Base-by-base conservation (phyloP, 1,140 invertebrate species). In the Sinonovacula constricta region DNA sequence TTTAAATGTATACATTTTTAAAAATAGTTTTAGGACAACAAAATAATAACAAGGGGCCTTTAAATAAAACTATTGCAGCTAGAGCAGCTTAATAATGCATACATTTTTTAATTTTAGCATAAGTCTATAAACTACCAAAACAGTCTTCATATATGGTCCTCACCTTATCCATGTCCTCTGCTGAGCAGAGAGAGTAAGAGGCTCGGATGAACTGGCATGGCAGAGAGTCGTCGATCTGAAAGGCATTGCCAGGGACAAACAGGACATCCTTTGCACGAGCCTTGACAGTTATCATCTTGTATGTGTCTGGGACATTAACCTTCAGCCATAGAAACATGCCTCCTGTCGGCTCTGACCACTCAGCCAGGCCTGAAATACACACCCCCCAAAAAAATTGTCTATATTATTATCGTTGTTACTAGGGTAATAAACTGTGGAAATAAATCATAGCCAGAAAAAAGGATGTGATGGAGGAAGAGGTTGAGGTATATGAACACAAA, bases 261-360 rank as follows among this genome's bases (percentile, higher is more conserved):
- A 86, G 67, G 0, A 89, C 92, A 12, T 94, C 93, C 54, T 91
- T 88, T 0, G 87, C 76, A 3, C 93, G 81, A 12, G 93, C 94
- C 79, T 93, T 88, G 70, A 93, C 92, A 92, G 94, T 93, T 2
- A 95, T 93, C 93, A 96, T 94, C 72, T 94, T 93, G 89, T 94
- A 94, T 3, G 95, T 94, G 84, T 96, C 95, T 0, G 92, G 88
- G 0, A 96, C 91, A 2, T 92, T 93, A 0, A 95, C 92, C 85
- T 94, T 93, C 24, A 96, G 91, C 95, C 95, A 96, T 14, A 95
- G 91, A 89, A 95, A 96, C 92, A 96, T 94, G 1, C 95, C 95
- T n/a, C 93, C 95, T 2, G 88, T 87, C 0, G 95, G 95, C 39
- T 92, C 83, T 3, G 89, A 84, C 93, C 95, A 95, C 53, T 95